A percentile compares a stretch with the other conserved stretches of the same genome.
Conservation (phyloP, 2,888 invertebrate species). For the Melipona bicolor region DNA sequence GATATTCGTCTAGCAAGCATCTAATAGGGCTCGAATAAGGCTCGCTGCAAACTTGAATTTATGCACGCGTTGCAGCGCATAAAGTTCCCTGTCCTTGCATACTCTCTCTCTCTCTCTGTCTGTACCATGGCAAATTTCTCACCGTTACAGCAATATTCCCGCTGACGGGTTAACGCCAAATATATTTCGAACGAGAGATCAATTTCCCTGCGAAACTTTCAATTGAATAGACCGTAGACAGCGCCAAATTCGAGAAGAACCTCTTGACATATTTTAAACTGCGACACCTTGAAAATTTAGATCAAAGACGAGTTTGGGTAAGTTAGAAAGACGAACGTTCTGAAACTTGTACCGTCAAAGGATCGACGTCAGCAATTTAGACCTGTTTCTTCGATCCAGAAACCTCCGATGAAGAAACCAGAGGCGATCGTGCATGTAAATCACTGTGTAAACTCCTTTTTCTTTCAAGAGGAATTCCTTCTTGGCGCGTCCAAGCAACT, state of each 20-base stretch:
- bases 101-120: constrained; percentile 7
- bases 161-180: constrained; percentile 63
- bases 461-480: not conserved
- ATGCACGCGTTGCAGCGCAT: constrained; percentile 74
- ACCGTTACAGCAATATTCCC: constrained; percentile 67
- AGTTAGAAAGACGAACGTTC: too few species aligned
- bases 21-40: constrained; percentile 61
- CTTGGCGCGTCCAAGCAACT: not conserved
- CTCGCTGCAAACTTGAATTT: constrained; percentile 75
- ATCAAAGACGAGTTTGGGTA: too few species aligned
- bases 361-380: not conserved
- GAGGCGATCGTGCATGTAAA: not conserved
- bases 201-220: constrained; percentile 23
- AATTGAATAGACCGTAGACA: not conserved
- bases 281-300: too few species aligned
- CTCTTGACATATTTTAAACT: not conserved
- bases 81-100: constrained; percentile 70
- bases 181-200: constrained; percentile 55
- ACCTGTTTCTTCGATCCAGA: not conserved
- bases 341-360: not conserved
- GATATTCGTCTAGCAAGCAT: constrained; percentile 59
- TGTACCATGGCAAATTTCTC: constrained; percentile 69
- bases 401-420: too few species aligned
- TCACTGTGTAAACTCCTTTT: not conserved
- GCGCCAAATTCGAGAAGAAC: not conserved